Evolutionary conservation across 2,888 invertebrate genomes (phyloP), one percentile per base, ranked within the genome.

Genomic region (Lasioglossum lativentre): DNA sequence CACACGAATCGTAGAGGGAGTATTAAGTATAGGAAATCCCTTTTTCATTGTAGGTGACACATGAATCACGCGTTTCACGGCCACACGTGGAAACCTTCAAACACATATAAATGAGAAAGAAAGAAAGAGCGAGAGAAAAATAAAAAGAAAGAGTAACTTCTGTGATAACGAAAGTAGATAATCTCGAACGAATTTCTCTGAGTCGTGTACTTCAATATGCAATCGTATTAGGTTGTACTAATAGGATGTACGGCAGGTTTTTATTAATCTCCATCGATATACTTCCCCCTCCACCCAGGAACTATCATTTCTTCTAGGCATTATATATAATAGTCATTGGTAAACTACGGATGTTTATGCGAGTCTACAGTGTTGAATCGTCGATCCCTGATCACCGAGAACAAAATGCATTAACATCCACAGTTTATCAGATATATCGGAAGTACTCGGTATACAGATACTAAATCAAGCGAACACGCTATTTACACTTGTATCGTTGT

Each of bases 101-200:
- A 63, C 77, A 78, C 75, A 86, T 83, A 83, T 83, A 83, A 86
- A 86, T 83, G 80, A 87, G 83, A 82, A 83, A 83, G 16, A n/a
- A 23, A 47, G 38, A 6, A 8, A 40, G 47, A 47, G 47, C 2
- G 19, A 19, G 47, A 19, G 47, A 6, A 19, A 47, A 23, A 47
- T 19, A 19, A 23, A 52, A 23, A 59, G 59, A 80, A 52, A 68
- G 10, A 68, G 23, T 68, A 68, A 66, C 14, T 86, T 78, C 86
- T 87, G 83, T 87, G 83, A 87, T 83, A 86, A 82, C 59, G 45
- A 66, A 71, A 34, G 47, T 84, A 52, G 34, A 70, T 47, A 73
- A n/a, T 6, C 52, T 63, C 59, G 4, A 59, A 74, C n/a, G 6
- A 83, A 27, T 47, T 40, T 68, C 27, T 66, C 45, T 45, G 45